Base-by-base conservation (phyloP, 1,140 invertebrate genomes). In the Scaptomyza hsui region DNA sequence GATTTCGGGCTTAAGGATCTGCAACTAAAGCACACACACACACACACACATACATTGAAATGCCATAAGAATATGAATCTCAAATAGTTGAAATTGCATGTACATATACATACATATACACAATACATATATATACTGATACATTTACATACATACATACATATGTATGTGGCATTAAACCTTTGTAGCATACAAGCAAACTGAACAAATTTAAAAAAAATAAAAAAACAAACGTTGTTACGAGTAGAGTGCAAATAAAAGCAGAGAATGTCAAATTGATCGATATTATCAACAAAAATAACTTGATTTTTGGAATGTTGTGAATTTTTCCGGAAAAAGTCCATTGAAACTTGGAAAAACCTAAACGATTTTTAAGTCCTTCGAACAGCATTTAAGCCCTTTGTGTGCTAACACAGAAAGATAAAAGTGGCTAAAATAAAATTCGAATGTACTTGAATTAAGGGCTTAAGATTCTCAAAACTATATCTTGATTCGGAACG, bases 241-340 rank as follows among this genome's bases (percentile, higher is more conserved):
- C 29, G 52, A 52, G 45, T 71, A 71, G 68, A 71, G 68, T 65
- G 68, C 68, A 71, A 71, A 71, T 65, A 65, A 71, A 71, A 51
- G 39, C 61, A 18, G 39, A 71, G 52, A 59, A 70, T 56, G 49
- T 64, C 62, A 48, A 42, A 48, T 53, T 62, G 21, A 62, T 29
- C 19, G 15, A 44, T 26, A 44, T 68, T 63, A 13, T 41, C 19
- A 13, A 53, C 13, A 39, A 15, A 18, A 32, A 35, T 4, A n/a
- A 39, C 13, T 16, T 41, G 2, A 6, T 16, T 42, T 24, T 5
- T 24, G 24, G 24, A n/a, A n/a, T n/a, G n/a, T n/a, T n/a, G n/a
- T n/a, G 24, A 24, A 24, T 24, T 5, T 24, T 24, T 24, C 6
- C 4, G 3, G 21, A 3, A 4, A 24, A 24, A 24, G 1, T 24